Evolutionary conservation across 2,797 vertebrate genomes (phyloP).

Genomic region (Chaunax sp.): DNA sequence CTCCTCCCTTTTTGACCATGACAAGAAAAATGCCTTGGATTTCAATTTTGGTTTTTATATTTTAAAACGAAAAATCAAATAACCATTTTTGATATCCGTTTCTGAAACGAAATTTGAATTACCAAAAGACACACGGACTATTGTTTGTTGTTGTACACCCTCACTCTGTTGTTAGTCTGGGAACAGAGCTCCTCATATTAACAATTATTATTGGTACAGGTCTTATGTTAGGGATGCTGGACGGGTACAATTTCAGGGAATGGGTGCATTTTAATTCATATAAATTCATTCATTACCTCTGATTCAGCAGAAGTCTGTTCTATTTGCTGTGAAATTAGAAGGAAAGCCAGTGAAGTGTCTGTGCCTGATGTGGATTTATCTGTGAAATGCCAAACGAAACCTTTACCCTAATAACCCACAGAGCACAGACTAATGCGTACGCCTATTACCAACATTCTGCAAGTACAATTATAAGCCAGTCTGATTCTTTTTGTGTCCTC

Average conservation of each 20-base stretch:
- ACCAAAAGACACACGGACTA: too few species aligned
- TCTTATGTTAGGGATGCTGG: too few species aligned
- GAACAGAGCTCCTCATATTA: neutral
- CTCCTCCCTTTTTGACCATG: too few species aligned
- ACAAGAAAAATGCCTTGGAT: too few species aligned
- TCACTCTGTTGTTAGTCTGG: neutral
- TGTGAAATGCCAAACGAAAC: neutral
- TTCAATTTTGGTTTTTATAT: too few species aligned
- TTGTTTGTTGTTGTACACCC: too few species aligned
- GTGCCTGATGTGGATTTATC: conserved; percentile 4
- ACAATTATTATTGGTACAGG: neutral
- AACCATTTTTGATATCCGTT: too few species aligned
- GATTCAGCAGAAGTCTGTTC: neutral
- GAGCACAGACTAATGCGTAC: neutral
- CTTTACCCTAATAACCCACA: neutral
- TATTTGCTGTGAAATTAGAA: conserved; percentile 1
- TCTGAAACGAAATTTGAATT: too few species aligned
- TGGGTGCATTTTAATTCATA: neutral
- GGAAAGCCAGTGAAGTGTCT: neutral
- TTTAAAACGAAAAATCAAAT: too few species aligned
- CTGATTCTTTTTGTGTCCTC: neutral
- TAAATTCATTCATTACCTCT: conserved; percentile 1
- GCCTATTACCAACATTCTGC: neutral
- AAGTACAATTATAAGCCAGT: conserved; percentile 1
- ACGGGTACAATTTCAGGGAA: neutral